A percentile compares a stretch with the other conserved stretches of the same genome.
These are phyloP conservation scores for Euphydryas editha DNA, from an alignment of 2,888 invertebrate genomes.

Conservation along the genomic window DNA sequence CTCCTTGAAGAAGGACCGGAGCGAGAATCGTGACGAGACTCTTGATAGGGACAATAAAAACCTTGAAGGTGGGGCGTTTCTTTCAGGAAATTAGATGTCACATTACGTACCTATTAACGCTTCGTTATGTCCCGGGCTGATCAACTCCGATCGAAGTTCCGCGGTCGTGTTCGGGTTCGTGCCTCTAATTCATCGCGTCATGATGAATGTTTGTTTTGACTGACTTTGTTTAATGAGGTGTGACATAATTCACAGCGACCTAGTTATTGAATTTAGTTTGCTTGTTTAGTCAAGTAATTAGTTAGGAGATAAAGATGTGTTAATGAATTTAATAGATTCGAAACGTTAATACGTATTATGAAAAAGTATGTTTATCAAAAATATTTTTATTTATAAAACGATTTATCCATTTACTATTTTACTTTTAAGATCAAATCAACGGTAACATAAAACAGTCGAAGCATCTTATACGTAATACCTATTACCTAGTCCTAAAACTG, in stretches of 20 bases:
- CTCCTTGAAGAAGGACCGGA: slow-evolving; percentile 48
- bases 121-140: slow-evolving; percentile 54
- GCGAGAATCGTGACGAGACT: slow-evolving; percentile 68
- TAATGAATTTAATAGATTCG: background rate
- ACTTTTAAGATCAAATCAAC: background rate
- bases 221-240: slow-evolving; percentile 31
- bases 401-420: background rate
- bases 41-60: slow-evolving; percentile 67
- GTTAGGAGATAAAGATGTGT: background rate
- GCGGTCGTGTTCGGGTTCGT: slow-evolving; percentile 34
- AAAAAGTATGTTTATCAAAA: background rate
- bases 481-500: background rate
- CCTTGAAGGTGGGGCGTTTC: slow-evolving; percentile 63
- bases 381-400: too few species aligned
- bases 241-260: slow-evolving; percentile 28
- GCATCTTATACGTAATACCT: too few species aligned
- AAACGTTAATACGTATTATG: background rate
- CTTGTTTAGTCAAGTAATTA: background rate
- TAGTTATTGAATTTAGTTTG: slow-evolving; percentile 18
- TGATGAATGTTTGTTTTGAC: slow-evolving; percentile 42
- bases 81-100: slow-evolving; percentile 79
- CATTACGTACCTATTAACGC: slow-evolving; percentile 71
- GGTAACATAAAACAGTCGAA: background rate
- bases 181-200: slow-evolving; percentile 42
- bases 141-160: slow-evolving; percentile 51